A percentile compares a stretch with the other conserved stretches of the same genome.
Evolutionary conservation across 2,113 vertebrate species (phyloP).

Genomic region (Leptobrachium ailaonicum): DNA sequence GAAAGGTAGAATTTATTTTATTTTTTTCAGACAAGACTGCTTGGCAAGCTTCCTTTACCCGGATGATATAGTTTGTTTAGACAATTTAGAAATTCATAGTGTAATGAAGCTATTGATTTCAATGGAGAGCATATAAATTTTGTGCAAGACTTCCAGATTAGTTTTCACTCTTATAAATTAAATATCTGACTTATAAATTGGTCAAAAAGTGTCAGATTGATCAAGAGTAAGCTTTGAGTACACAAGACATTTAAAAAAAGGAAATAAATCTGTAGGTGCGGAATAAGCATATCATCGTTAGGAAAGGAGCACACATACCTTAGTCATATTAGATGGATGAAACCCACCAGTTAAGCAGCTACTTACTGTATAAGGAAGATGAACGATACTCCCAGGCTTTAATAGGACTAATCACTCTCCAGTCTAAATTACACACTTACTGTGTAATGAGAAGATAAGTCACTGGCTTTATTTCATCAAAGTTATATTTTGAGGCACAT

Average conservation of each 20-base stretch:
- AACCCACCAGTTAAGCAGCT: not conserved
- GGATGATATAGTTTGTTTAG: constrained; percentile 24
- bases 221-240: constrained; percentile 37
- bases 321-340: not conserved
- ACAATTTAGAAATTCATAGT: constrained; percentile 40
- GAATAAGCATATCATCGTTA: constrained; percentile 16
- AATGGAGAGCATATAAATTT: constrained; percentile 35
- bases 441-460: constrained; percentile 8
- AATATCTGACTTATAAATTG: constrained; percentile 28
- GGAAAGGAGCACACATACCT: not conserved
- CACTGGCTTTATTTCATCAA: not conserved
- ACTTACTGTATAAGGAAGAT: constrained; percentile 1
- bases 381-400: not conserved
- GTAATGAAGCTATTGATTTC: constrained; percentile 48
- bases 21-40: constrained; percentile 10
- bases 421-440: not conserved
- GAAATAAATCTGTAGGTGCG: constrained; percentile 34
- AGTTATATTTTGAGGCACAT: not conserved
- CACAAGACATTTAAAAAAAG: constrained; percentile 26
- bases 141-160: constrained; percentile 37
- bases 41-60: constrained; percentile 6
- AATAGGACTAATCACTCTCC: not conserved
- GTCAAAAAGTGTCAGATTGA: constrained; percentile 26
- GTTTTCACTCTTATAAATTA: constrained; percentile 47
- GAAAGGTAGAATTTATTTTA: constrained; percentile 7